A percentile compares a stretch with the other conserved stretches of the same genome.
Conservation (phyloP, 2,888 invertebrate genomes). For the Rutpela maculata region DNA sequence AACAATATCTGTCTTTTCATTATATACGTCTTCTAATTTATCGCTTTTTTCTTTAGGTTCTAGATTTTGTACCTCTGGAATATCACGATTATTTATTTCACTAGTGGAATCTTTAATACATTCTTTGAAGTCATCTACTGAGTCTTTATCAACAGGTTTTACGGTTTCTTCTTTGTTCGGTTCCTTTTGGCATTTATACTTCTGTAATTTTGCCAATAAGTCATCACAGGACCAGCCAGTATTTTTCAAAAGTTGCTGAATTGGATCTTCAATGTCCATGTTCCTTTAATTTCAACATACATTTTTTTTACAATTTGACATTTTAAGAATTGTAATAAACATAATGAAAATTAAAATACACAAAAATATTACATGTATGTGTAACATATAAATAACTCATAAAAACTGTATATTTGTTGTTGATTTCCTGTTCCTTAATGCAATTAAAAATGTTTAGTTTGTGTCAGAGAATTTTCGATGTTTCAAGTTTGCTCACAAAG, state of each 20-base stretch:
- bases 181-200: slow-evolving; percentile 53
- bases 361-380: neutral
- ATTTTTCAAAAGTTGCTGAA: slow-evolving; percentile 62
- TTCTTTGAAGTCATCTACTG: slow-evolving; percentile 9
- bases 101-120: neutral
- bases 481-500: no score
- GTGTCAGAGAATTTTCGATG: no score
- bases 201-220: slow-evolving; percentile 61
- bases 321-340: neutral
- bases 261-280: slow-evolving; percentile 61
- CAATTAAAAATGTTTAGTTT: no score
- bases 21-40: neutral
- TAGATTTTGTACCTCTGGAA: neutral
- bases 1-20: neutral
- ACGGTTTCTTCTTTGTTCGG: neutral
- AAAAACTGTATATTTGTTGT: no score
- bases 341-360: neutral
- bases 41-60: neutral
- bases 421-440: no score
- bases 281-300: slow-evolving; percentile 45
- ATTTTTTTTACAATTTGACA: neutral
- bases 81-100: slow-evolving; percentile 16
- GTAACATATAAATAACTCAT: no score
- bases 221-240: slow-evolving; percentile 67
- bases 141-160: neutral